A percentile compares a stretch with the other conserved stretches of the same genome.
Evolutionary conservation across 2,888 invertebrate genomes (phyloP).

Genomic region (Agrochola litura): DNA sequence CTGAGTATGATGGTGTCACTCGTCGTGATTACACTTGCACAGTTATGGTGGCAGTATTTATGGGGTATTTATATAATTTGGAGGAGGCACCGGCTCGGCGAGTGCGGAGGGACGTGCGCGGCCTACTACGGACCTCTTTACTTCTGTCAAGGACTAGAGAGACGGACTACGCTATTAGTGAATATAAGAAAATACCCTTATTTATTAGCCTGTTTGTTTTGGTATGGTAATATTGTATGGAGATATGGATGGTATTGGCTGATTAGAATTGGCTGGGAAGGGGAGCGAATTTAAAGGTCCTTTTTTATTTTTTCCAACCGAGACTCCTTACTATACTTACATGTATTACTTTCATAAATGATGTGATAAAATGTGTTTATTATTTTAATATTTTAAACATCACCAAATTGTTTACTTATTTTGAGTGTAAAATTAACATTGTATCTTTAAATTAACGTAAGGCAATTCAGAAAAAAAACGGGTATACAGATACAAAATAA

Average conservation of each 20-base stretch:
- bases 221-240: constrained; percentile 53
- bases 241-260: constrained; percentile 56
- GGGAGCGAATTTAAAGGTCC: constrained; percentile 14
- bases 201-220: constrained; percentile 63
- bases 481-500: neutral
- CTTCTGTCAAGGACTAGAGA: constrained; percentile 53
- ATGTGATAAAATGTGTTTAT: neutral
- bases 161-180: constrained; percentile 53
- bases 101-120: constrained; percentile 67
- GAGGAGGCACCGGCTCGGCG: constrained; percentile 65
- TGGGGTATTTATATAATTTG: constrained; percentile 71
- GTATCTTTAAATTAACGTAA: neutral
- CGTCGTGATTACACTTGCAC: constrained; percentile 69
- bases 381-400: neutral
- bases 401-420: neutral
- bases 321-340: neutral
- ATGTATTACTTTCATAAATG: neutral
- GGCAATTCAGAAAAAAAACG: neutral
- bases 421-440: neutral
- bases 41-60: constrained; percentile 68
- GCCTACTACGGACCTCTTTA: constrained; percentile 73
- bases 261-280: constrained; percentile 43
- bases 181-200: constrained; percentile 61
- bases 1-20: constrained; percentile 65
- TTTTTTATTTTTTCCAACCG: neutral